phyloP scores from a whole-genome alignment of 2,888 invertebrate species.

The Pocota personata region DNA sequence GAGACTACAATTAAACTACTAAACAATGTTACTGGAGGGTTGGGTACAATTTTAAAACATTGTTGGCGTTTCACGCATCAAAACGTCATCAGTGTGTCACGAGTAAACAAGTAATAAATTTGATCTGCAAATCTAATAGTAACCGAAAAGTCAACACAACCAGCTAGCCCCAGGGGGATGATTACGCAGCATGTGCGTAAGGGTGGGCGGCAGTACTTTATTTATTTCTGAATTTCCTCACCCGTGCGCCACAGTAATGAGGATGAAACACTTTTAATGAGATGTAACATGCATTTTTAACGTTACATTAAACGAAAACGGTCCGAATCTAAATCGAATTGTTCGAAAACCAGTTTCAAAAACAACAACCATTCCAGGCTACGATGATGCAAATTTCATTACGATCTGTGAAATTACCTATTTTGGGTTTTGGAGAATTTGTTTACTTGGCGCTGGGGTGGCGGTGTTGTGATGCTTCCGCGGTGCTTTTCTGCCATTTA shows the following conservation, averaged over 20 bases:
- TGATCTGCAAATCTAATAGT: constrained; percentile 64
- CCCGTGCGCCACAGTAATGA: constrained; percentile 36
- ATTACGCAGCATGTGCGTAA: not conserved
- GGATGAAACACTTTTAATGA: constrained; percentile 59
- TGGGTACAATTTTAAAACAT: constrained; percentile 28
- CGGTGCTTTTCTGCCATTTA: constrained; percentile 54
- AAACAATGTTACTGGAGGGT: constrained; percentile 29
- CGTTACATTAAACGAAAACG: constrained; percentile 27
- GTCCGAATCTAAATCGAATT: constrained; percentile 55
- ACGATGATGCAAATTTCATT: constrained; percentile 58
- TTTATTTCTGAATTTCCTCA: not conserved
- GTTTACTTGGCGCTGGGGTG: constrained; percentile 26
- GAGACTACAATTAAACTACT: constrained; percentile 61
- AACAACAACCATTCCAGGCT: constrained; percentile 17
- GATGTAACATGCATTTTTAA: constrained; percentile 64
- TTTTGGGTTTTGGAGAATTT: constrained; percentile 59
- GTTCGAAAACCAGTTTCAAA: constrained; percentile 2
- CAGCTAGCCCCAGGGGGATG: constrained; percentile 7
- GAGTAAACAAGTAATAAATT: constrained; percentile 72
- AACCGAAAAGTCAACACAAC: constrained; percentile 43
- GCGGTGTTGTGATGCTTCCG: constrained; percentile 19
- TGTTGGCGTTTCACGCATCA: constrained; percentile 35
- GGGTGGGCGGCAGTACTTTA: not conserved
- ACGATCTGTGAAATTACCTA: constrained; percentile 69
- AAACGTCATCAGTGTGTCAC: constrained; percentile 45